phyloP scores from a whole-genome alignment of 2,888 invertebrate genomes.

The Neelides folsomi region DNA sequence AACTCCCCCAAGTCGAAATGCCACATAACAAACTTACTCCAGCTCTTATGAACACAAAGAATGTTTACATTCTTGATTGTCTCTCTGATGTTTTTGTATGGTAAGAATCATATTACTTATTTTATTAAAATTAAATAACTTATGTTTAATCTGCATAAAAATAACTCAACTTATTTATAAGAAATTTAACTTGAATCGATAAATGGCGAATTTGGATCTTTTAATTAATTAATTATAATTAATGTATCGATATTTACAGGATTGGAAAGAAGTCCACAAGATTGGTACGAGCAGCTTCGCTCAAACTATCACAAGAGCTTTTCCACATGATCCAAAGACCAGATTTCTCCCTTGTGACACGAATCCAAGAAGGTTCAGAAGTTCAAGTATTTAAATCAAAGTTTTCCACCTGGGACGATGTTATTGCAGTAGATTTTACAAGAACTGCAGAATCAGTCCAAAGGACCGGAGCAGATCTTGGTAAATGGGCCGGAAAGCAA shows the following conservation, averaged over 20 bases:
- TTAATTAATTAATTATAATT: no score
- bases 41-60: slow-evolving; percentile 67
- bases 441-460: slow-evolving; percentile 94
- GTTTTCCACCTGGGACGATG: slow-evolving; percentile 96
- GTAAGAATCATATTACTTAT: slow-evolving; percentile 42
- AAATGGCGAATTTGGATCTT: no score
- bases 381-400: slow-evolving; percentile 89
- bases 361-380: slow-evolving; percentile 83
- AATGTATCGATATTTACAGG: no score
- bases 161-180: no score
- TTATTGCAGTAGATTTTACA: slow-evolving; percentile 97
- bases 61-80: slow-evolving; percentile 93
- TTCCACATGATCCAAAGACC: slow-evolving; percentile 80
- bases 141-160: no score
- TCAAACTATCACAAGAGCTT: slow-evolving; percentile 91
- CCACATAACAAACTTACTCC: slow-evolving; percentile 62
- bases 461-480: slow-evolving; percentile 89
- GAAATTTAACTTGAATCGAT: no score
- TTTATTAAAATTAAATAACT: not conserved
- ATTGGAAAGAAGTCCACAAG: slow-evolving; percentile 96
- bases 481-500: slow-evolving; percentile 76
- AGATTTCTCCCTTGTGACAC: slow-evolving; percentile 65
- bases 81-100: slow-evolving; percentile 88
- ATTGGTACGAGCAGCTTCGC: slow-evolving; percentile 84
- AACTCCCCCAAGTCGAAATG: slow-evolving; percentile 81